Conservation (phyloP, 1,140 invertebrate genomes). For the Drosophila orosa region DNA sequence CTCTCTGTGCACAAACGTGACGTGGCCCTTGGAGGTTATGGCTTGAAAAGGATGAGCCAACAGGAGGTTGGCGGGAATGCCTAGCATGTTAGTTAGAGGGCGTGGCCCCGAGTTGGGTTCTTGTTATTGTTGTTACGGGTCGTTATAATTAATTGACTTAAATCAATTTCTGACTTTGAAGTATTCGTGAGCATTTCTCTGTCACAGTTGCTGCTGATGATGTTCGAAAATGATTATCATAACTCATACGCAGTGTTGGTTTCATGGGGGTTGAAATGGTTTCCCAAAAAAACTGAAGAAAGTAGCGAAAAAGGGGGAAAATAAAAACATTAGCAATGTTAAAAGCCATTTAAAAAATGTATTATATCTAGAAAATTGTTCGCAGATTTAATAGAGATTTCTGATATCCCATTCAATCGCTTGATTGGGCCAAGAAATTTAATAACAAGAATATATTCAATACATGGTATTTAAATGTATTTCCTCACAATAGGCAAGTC, state of each 20-base stretch:
- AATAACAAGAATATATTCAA: background rate
- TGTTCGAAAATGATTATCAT: slow-evolving; percentile 69
- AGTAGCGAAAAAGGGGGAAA: too few species aligned
- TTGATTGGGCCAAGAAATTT: background rate
- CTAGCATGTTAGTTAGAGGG: slow-evolving; percentile 7
- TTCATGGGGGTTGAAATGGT: slow-evolving; percentile 21
- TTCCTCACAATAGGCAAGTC: slow-evolving; percentile 6
- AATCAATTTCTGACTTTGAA: slow-evolving; percentile 83
- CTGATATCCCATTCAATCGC: background rate
- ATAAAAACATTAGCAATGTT: too few species aligned
- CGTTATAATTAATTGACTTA: slow-evolving; percentile 81
- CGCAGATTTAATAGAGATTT: too few species aligned
- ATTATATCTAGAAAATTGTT: too few species aligned
- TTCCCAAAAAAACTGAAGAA: background rate
- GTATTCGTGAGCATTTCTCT: slow-evolving; percentile 67
- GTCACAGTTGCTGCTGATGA: slow-evolving; percentile 53
- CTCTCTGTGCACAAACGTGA: slow-evolving; percentile 23
- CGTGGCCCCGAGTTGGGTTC: slow-evolving; percentile 12
- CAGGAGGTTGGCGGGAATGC: background rate
- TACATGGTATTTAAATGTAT: background rate
- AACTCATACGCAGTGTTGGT: slow-evolving; percentile 61
- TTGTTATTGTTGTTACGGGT: slow-evolving; percentile 56
- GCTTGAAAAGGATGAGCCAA: slow-evolving; percentile 4
- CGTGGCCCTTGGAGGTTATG: background rate
- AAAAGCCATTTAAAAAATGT: too few species aligned